Evolutionary conservation across 2,888 invertebrate genomes (phyloP).

Genomic region (Calliopum simillimum): DNA sequence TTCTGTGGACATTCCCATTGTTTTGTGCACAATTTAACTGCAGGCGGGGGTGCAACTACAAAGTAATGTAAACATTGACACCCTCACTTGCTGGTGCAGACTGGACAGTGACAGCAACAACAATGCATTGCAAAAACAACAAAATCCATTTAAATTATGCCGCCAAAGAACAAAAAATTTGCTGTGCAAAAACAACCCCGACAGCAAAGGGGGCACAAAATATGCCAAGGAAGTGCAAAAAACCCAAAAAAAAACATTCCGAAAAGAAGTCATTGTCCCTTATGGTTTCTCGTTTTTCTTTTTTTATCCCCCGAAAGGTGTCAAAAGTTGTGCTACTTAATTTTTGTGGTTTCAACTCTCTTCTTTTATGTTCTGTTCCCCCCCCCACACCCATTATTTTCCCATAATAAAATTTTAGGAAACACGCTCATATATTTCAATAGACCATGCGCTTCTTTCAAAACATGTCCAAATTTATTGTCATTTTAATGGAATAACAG

Average conservation of each 20-base stretch:
- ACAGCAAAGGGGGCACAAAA: background rate
- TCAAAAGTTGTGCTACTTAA: background rate
- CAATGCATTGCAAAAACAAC: background rate
- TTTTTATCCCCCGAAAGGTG: background rate
- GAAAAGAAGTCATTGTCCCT: background rate
- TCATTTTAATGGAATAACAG: background rate
- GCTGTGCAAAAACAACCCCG: background rate
- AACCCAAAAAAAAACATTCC: background rate
- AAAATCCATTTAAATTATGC: background rate
- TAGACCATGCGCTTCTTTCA: background rate
- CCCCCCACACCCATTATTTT: background rate
- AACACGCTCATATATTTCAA: background rate
- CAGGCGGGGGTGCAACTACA: background rate
- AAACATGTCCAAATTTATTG: background rate
- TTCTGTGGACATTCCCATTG: background rate
- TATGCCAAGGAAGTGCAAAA: background rate
- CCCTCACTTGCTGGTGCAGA: constrained; percentile 30
- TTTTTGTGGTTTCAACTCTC: background rate
- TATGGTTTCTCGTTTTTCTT: too few species aligned
- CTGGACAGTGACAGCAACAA: background rate
- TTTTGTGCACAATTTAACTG: background rate
- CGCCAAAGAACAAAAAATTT: too few species aligned
- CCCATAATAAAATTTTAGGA: background rate
- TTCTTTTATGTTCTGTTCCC: background rate
- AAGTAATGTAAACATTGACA: constrained; percentile 36